phyloP scores from a whole-genome alignment of 1,140 invertebrate genomes.

The Acyrthosiphon pisum region DNA sequence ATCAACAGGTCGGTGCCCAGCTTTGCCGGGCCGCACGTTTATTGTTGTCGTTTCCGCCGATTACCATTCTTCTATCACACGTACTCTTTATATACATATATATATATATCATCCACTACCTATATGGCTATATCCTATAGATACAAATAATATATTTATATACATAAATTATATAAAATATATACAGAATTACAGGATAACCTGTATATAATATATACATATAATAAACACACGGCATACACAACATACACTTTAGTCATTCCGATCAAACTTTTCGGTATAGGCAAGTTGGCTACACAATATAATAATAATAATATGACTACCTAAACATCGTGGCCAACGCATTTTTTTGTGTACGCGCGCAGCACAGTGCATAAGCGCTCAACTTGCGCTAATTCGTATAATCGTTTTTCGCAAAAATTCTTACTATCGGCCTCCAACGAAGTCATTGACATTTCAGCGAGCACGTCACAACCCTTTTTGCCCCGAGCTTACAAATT shows the following conservation, averaged over 20 bases:
- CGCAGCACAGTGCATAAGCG: background rate
- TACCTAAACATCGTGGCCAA: background rate
- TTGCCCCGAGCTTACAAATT: background rate
- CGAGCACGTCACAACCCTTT: slow-evolving; percentile 39
- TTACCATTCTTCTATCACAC: slow-evolving; percentile 36
- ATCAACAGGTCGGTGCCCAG: slow-evolving; percentile 47
- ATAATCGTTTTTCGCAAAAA: background rate
- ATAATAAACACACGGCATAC: background rate
- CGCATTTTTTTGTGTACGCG: background rate
- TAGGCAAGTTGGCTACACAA: background rate
- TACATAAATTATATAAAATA: background rate
- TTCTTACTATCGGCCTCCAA: background rate
- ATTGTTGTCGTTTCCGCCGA: slow-evolving; percentile 48
- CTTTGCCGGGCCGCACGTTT: slow-evolving; percentile 2
- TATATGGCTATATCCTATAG: background rate
- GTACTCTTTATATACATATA: background rate
- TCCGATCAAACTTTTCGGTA: background rate
- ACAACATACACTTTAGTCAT: background rate
- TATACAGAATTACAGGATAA: too few relatives aligned
- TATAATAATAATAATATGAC: background rate
- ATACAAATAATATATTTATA: background rate
- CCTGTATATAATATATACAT: background rate
- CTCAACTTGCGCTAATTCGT: background rate
- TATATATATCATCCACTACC: background rate
- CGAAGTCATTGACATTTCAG: slow-evolving; percentile 32